phyloP scores from a whole-genome alignment of 2,888 invertebrate species.

The Cantharis lateralis region DNA sequence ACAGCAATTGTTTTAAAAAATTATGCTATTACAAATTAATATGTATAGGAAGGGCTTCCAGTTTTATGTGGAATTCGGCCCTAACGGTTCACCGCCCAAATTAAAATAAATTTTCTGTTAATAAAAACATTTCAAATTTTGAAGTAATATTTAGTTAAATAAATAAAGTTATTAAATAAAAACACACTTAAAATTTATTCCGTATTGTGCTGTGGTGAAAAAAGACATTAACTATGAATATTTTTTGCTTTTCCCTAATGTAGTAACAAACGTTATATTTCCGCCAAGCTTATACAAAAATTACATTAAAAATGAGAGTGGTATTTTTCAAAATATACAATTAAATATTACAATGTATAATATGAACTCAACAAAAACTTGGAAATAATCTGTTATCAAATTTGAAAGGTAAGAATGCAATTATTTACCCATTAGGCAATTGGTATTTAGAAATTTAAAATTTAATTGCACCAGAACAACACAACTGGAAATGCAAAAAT shows the following conservation, averaged over 20 bases:
- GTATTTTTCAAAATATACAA: background rate
- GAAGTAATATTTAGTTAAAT: background rate
- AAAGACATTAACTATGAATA: background rate
- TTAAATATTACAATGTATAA: background rate
- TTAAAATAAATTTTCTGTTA: background rate
- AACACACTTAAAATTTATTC: background rate
- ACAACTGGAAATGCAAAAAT: background rate
- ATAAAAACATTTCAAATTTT: background rate
- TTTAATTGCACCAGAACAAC: background rate
- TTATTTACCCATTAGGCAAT: constrained; percentile 1
- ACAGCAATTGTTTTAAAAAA: background rate
- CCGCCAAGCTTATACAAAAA: background rate
- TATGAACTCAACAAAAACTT: background rate
- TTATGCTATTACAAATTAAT: background rate
- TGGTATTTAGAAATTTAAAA: background rate
- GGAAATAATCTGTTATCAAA: background rate
- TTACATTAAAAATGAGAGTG: background rate
- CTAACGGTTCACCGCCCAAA: too few relatives aligned
- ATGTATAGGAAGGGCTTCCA: too few relatives aligned
- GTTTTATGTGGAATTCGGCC: too few relatives aligned
- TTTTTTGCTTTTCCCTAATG: background rate
- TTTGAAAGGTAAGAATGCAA: background rate
- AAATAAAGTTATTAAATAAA: background rate
- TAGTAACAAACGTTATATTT: background rate
- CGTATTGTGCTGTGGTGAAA: background rate